A percentile compares a stretch with the other conserved stretches of the same genome.
Evolutionary conservation across 2,113 vertebrate genomes (phyloP).

Genomic region (Dendrocopos noguchii): DNA sequence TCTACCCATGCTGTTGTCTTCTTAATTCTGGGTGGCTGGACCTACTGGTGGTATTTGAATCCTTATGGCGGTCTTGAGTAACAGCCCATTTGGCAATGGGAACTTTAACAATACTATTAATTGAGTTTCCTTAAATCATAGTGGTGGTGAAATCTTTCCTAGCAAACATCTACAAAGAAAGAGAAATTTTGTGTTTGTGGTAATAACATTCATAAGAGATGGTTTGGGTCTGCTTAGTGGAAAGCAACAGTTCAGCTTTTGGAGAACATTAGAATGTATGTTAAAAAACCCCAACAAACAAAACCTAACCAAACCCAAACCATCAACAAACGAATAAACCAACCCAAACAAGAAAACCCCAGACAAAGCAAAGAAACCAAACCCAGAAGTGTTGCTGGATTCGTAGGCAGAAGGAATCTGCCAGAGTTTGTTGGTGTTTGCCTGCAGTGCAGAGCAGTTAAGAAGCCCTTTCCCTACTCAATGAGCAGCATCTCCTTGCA

Average conservation of each 20-base stretch:
- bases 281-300: neutral
- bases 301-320: neutral
- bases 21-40: neutral
- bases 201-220: neutral
- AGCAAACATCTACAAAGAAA: neutral
- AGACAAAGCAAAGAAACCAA: neutral
- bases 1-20: neutral
- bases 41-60: neutral
- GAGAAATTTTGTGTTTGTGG: neutral
- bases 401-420: neutral
- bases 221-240: neutral
- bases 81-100: neutral
- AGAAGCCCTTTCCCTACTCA: neutral
- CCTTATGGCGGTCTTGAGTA: neutral
- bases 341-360: neutral
- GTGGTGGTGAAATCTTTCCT: neutral
- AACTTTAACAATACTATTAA: neutral
- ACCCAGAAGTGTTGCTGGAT: neutral
- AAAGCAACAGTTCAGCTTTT: neutral
- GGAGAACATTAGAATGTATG: neutral
- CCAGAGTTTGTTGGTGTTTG: neutral
- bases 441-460: neutral
- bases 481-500: rapidly evolving
- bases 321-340: too few relatives aligned
- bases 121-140: neutral